These are phyloP conservation scores for Benthosema pterotum DNA, from an alignment of 2,797 vertebrate species.

Conservation along the genomic window DNA sequence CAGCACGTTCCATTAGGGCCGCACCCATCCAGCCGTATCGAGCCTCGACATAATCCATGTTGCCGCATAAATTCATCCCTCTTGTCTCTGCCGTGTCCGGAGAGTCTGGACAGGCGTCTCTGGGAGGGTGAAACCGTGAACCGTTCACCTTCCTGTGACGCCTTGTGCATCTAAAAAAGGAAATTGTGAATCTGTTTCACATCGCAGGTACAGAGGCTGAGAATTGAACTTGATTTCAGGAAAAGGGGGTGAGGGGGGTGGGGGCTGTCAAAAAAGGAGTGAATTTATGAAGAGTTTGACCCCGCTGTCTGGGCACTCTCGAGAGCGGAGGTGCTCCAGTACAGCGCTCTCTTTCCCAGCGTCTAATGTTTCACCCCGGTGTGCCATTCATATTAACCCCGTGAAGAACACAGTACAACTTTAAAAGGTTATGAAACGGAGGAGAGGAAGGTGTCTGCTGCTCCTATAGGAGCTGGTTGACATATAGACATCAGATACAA, in stretches of 20 bases:
- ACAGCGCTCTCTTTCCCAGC: conserved; percentile 60
- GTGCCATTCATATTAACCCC: conserved; percentile 54
- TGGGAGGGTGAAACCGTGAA: too few relatives aligned
- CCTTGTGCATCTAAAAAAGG: too few relatives aligned
- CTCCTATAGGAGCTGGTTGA: conserved; percentile 42
- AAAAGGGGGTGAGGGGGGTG: too few relatives aligned
- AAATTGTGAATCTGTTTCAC: conserved; percentile 20
- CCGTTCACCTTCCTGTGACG: too few relatives aligned
- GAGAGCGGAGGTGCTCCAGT: conserved; percentile 38
- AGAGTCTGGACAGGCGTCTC: too few relatives aligned
- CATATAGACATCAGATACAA: conserved; percentile 37
- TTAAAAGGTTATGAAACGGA: conserved; percentile 60
- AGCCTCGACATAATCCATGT: conserved; percentile 41
- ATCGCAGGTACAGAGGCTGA: conserved; percentile 31
- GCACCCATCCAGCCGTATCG: conserved; percentile 35
- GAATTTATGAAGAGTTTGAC: conserved; percentile 71
- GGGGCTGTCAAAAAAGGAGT: conserved; percentile 41
- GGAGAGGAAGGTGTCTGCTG: conserved; percentile 37
- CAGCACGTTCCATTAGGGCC: conserved; percentile 27
- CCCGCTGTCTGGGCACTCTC: conserved; percentile 48
- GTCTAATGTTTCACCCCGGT: conserved; percentile 70
- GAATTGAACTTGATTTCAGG: too few relatives aligned
- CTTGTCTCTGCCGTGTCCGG: not conserved
- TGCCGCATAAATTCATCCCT: conserved; percentile 46
- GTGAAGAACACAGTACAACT: conserved; percentile 44